Conservation (phyloP, 2,888 invertebrate species). For the Tipula unca region DNA sequence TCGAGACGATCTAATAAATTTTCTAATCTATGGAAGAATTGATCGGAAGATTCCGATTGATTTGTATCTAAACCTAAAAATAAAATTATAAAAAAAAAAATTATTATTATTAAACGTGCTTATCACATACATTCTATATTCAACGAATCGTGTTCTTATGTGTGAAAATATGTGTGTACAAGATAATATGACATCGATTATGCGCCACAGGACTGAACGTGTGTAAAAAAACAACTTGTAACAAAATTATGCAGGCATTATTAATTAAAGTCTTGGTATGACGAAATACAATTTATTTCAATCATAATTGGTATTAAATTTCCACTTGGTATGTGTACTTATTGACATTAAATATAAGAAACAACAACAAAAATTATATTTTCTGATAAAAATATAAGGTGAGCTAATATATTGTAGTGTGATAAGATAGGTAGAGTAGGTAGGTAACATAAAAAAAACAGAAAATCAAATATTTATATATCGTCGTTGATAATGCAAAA, state of each 20-base stretch:
- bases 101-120: background rate
- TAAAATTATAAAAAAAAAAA: constrained; percentile 21
- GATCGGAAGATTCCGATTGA: constrained; percentile 47
- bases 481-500: background rate
- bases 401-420: background rate
- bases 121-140: background rate
- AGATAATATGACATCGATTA: background rate
- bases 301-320: background rate
- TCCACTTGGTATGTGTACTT: background rate
- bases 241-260: background rate
- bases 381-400: background rate
- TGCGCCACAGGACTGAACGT: background rate
- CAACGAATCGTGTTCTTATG: background rate
- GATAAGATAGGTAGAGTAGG: background rate
- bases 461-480: background rate
- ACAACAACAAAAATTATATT: background rate
- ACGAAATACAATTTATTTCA: too few species aligned
- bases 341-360: background rate
- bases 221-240: background rate
- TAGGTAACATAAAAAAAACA: background rate
- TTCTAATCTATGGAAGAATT: constrained; percentile 64
- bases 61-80: constrained; percentile 46
- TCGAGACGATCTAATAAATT: constrained; percentile 58
- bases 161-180: background rate
- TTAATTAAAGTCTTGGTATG: too few species aligned